phyloP scores from a whole-genome alignment of 1,140 invertebrate species.

The Scylla paramamosain region DNA sequence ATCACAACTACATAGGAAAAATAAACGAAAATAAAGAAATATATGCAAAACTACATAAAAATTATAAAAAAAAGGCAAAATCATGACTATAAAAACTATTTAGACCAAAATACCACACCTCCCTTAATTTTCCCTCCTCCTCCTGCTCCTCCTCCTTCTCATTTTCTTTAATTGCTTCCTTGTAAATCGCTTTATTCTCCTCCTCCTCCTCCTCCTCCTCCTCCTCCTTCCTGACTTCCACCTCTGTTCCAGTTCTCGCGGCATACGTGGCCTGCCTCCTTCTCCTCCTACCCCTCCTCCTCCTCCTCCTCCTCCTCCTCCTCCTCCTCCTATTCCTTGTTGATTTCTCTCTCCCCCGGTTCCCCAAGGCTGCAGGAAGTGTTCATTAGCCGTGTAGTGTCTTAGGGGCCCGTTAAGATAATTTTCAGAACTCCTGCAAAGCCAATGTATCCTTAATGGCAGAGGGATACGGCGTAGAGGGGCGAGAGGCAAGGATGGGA shows the following conservation, averaged over 20 bases:
- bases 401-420: constrained; percentile 21
- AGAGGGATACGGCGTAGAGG: too few relatives aligned
- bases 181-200: too few relatives aligned
- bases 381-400: constrained; percentile 17
- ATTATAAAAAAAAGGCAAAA: not conserved
- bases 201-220: too few relatives aligned
- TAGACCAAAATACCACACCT: not conserved
- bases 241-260: too few relatives aligned
- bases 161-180: too few relatives aligned
- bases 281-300: not conserved
- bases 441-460: not conserved
- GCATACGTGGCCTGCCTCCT: too few relatives aligned
- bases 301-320: not conserved
- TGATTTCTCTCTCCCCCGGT: not conserved
- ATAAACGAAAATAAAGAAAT: not conserved
- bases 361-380: not conserved
- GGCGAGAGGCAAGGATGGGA: not conserved
- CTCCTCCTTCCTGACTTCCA: too few relatives aligned
- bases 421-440: not conserved
- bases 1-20: not conserved
- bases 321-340: not conserved
- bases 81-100: not conserved
- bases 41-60: not conserved
- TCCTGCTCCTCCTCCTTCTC: too few relatives aligned
- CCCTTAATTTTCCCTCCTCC: not conserved